phyloP scores from a whole-genome alignment of 2,888 invertebrate genomes.

The Drosophila affinis region DNA sequence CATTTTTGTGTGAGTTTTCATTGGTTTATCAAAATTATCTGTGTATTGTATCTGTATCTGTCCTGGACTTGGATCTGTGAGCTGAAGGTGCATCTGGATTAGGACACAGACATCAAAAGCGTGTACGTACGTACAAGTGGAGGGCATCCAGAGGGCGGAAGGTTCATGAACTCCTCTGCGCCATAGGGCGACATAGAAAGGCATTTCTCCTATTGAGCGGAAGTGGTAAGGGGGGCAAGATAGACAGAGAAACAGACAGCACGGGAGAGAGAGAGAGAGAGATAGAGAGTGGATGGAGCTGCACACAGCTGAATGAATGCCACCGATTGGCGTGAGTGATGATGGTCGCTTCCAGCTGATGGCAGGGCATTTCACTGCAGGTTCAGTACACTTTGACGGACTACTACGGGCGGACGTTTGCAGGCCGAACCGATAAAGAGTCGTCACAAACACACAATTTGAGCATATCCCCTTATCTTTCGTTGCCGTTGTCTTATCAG shows the following conservation, averaged over 20 bases:
- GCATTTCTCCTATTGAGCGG: constrained; percentile 7
- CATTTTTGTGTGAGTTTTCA: constrained; percentile 1
- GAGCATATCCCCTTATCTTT: constrained; percentile 25
- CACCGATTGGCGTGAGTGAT: constrained; percentile 2
- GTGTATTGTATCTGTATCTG: constrained; percentile 8
- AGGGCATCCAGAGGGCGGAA: background rate
- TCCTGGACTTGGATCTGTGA: background rate
- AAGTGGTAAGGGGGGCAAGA: constrained; percentile 11
- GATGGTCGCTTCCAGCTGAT: constrained; percentile 26
- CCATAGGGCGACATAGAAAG: background rate
- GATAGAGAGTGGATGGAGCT: background rate
- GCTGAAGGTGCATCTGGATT: background rate
- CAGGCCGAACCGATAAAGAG: constrained; percentile 15
- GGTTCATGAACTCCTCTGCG: constrained; percentile 24
- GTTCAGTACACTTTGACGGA: constrained; percentile 42
- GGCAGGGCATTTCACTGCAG: constrained; percentile 11
- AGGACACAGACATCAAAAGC: background rate
- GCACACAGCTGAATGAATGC: constrained; percentile 4
- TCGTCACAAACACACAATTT: constrained; percentile 7
- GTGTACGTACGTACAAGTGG: constrained; percentile 35
- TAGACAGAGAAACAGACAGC: too few species aligned
- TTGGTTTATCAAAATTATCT: constrained; percentile 28
- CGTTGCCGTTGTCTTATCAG: constrained; percentile 41
- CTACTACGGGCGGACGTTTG: constrained; percentile 34
- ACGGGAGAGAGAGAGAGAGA: background rate